phyloP scores from a whole-genome alignment of 2,888 invertebrate genomes.

The Hesperia comma region DNA sequence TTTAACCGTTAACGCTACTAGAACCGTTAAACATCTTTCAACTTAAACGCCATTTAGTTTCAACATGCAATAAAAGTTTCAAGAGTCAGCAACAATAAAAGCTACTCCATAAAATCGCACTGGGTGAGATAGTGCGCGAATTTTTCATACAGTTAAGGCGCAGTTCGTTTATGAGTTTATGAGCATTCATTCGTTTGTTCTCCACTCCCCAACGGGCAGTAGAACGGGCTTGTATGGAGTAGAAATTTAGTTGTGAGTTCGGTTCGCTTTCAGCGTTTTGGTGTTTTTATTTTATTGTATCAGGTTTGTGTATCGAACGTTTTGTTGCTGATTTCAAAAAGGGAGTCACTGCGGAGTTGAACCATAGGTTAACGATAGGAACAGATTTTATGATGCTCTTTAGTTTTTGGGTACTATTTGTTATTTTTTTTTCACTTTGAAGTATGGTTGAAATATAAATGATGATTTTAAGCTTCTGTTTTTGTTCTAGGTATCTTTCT shows the following conservation, averaged over 20 bases:
- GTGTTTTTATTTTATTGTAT: neutral
- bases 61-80: slow-evolving; percentile 39
- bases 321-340: no score
- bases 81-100: slow-evolving; percentile 40
- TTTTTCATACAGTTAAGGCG: slow-evolving; percentile 42
- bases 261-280: slow-evolving; percentile 10
- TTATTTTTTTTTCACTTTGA: no score
- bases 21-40: slow-evolving; percentile 22
- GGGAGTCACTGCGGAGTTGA: no score
- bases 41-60: slow-evolving; percentile 20
- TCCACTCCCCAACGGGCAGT: slow-evolving; percentile 17
- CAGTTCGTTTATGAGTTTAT: slow-evolving; percentile 38
- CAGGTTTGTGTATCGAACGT: no score
- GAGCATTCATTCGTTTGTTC: slow-evolving; percentile 24
- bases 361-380: no score
- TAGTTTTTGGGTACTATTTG: no score
- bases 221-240: slow-evolving; percentile 5
- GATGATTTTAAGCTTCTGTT: no score
- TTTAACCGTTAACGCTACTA: slow-evolving; percentile 1
- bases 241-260: slow-evolving; percentile 8
- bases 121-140: slow-evolving; percentile 41
- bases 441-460: no score
- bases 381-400: no score
- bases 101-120: slow-evolving; percentile 29
- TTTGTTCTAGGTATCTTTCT: no score